Evolutionary conservation across 2,888 invertebrate genomes (phyloP), one percentile per base, ranked within the genome.

Genomic region (Eupithecia dodoneata): DNA sequence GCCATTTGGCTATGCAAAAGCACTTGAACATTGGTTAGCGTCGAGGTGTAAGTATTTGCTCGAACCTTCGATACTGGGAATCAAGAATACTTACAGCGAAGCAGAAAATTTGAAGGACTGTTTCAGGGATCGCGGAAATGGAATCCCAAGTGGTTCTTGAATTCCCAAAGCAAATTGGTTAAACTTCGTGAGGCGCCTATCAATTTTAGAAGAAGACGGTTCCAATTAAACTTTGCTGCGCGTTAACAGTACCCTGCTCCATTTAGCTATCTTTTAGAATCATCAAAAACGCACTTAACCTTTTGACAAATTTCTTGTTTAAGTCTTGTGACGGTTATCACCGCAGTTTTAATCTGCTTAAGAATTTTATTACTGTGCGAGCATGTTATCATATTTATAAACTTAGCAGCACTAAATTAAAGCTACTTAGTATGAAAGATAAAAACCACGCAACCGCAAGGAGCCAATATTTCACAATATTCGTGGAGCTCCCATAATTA

Each of bases 221-320:
- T 93, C 90, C 91, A 93, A 93, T 94, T 94, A 92, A 94, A 94
- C 93, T 94, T 94, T 83, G 86, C 82, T 82, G 83, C 85, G 86
- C 86, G 83, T 83, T 87, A 87, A 85, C 83, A 30, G 73, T 74
- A 73, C 65, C 47, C 65, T 67, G 76, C 78, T 76, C 71, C 74
- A 73, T 78, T 74, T 77, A 72, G 76, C 72, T 76, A n/a, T n/a
- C n/a, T n/a, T n/a, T n/a, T n/a, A n/a, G 74, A 79, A 74, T 76
- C 74, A 74, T 76, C 74, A 47, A 81, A 76, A 76, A 76, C 79
- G 72, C 72, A 76, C 72, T 66, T 79, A 59, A 45, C 70, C 70
- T 78, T 76, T 75, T 44, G 66, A 67, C 75, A 66, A 79, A 72
- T 12, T 63, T 74, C 15, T 15, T 52, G 42, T 67, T 67, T 47